Evolutionary conservation across 2,888 invertebrate genomes (phyloP).

Genomic region (Neuroscelio doddi): DNA sequence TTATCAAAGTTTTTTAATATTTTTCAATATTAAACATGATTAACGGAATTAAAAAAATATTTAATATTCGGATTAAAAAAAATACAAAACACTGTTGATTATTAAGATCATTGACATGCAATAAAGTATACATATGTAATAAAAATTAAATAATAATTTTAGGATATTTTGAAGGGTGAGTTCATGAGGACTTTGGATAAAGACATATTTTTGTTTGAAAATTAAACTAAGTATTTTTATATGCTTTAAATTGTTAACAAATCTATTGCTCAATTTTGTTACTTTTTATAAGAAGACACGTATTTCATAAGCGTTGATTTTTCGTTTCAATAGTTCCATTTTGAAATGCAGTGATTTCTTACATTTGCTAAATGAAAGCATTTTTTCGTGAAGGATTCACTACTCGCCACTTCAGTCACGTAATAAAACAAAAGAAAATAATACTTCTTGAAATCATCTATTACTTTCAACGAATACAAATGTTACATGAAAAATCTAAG

Average conservation of each 20-base stretch:
- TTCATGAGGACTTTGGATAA: not conserved
- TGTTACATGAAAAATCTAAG: not conserved
- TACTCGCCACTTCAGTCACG: not conserved
- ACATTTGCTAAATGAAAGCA: slow-evolving; percentile 8
- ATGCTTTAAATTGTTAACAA: slow-evolving; percentile 29
- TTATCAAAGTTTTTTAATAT: not conserved
- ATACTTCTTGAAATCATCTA: not conserved
- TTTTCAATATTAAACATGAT: too few relatives aligned
- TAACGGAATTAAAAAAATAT: too few relatives aligned
- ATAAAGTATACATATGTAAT: slow-evolving; percentile 4
- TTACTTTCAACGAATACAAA: not conserved
- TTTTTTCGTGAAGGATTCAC: not conserved
- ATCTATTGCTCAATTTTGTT: slow-evolving; percentile 40
- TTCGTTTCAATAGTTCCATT: slow-evolving; percentile 6
- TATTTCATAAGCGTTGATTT: slow-evolving; percentile 10
- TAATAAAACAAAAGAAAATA: not conserved
- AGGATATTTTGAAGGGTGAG: slow-evolving; percentile 17
- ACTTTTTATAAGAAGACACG: slow-evolving; percentile 29
- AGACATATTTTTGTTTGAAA: not conserved
- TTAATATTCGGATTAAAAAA: not conserved
- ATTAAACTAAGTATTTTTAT: slow-evolving; percentile 34
- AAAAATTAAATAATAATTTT: slow-evolving; percentile 9
- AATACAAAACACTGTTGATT: not conserved
- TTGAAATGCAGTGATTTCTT: not conserved
- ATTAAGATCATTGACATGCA: slow-evolving; percentile 1